A percentile compares a stretch with the other conserved stretches of the same genome.
Evolutionary conservation across 2,797 vertebrate species (phyloP).

Genomic region (Syncerus caffer): DNA sequence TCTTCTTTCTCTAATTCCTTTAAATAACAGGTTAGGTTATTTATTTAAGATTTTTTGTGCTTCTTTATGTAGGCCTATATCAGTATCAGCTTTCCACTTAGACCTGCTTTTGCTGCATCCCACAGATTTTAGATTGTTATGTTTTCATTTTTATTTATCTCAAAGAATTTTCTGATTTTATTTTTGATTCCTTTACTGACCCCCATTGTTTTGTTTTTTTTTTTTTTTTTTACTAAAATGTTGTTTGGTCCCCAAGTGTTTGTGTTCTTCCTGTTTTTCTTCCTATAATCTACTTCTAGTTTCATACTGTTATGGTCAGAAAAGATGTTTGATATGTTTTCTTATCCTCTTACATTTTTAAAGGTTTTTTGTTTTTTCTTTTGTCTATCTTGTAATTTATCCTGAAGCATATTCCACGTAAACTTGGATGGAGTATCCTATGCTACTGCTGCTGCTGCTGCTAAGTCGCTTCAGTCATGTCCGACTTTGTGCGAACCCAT

Average conservation of each 20-base stretch:
- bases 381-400: not conserved
- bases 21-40: not conserved
- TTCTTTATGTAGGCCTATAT: not conserved
- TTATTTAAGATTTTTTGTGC: not conserved
- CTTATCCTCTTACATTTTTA: not conserved
- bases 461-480: too few species aligned
- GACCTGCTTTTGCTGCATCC: not conserved
- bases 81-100: not conserved
- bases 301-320: not conserved
- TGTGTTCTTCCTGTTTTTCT: not conserved
- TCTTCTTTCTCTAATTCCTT: not conserved
- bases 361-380: not conserved
- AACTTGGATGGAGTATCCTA: not conserved
- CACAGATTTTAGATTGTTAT: not conserved
- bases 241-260: not conserved
- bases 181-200: not conserved
- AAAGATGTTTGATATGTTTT: not conserved
- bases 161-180: not conserved
- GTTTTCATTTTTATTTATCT: not conserved
- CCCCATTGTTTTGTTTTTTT: not conserved
- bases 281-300: not conserved
- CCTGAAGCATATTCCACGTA: not conserved
- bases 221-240: not conserved
- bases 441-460: not conserved
- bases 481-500: too few species aligned